These are phyloP conservation scores for Gulo gulo DNA, from an alignment of 2,113 vertebrate species.

Conservation along the genomic window DNA sequence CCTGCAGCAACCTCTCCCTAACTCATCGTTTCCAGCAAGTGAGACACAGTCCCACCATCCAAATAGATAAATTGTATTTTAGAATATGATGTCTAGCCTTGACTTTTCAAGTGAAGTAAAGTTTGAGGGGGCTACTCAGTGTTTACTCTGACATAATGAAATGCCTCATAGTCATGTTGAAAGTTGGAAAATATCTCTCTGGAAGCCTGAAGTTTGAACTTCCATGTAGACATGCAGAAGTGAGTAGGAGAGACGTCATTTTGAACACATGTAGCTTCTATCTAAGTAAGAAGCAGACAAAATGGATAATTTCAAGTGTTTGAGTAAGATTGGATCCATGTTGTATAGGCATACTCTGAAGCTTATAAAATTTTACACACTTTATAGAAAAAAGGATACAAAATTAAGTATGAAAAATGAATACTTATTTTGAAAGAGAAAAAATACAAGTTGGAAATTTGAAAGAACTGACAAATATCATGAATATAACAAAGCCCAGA, in stretches of 20 bases:
- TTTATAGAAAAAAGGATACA: neutral
- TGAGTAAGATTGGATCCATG: neutral
- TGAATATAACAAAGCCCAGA: neutral
- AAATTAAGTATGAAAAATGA: neutral
- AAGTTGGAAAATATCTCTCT: neutral
- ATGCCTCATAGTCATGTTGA: neutral
- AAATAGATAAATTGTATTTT: neutral
- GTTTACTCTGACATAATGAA: neutral
- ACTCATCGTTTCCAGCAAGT: neutral
- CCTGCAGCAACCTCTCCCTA: neutral
- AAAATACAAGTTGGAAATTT: neutral
- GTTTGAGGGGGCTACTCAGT: neutral
- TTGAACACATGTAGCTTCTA: neutral
- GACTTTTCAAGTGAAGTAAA: neutral
- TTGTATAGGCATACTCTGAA: neutral
- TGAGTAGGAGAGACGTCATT: neutral
- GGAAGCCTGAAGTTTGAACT: neutral
- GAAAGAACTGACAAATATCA: neutral
- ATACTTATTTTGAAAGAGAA: neutral
- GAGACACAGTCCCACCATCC: neutral
- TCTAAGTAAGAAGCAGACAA: neutral
- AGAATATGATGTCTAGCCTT: neutral
- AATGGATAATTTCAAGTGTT: neutral
- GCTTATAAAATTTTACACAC: neutral
- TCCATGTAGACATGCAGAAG: neutral